Base-by-base conservation (phyloP, 2,113 vertebrate species). In the Rhizomys pruinosus region DNA sequence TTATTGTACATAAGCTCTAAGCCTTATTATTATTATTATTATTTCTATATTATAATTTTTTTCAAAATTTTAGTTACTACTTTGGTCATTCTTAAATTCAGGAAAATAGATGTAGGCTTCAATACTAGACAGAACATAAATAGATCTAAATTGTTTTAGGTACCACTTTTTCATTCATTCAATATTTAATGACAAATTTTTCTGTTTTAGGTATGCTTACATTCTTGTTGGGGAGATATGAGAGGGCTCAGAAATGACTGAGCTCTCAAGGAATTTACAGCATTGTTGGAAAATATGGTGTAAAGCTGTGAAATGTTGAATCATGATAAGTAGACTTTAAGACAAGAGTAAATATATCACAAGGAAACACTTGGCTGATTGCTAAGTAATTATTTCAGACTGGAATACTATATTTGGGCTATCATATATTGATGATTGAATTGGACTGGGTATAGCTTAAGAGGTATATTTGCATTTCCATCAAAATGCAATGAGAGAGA, bases 321-420 rank as follows among this genome's bases (percentile, higher is more conserved):
- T 87, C 57, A 87, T 90, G 79, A 80, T 42, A 71, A 79, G 68
- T 78, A 93, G 10, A 88, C 25, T 47, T 96, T 93, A 94, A 89
- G 68, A 92, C 23, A 90, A 77, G 16, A 87, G 25, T 88, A 59
- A 34, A 84, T 37, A 44, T 81, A 57, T 91, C 39, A 69, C 47
- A 89, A 95, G 37, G 77, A 44, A 66, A 22, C 16, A 23, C 57
- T 63, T 95, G 89, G 93, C 2, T 94, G 84, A 89, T 77, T 61
- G 84, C 22, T 59, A 84, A 87, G 27, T 84, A 73, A 89, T 47
- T 87, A 74, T 34, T 89, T 16, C 77, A 84, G 89, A 95, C 61
- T 84, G 92, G 39, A 91, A 80, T 32, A 27, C 39, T 29, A 44
- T 39, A 34, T 87, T 92, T 89, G 66, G 81, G 59, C 84, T 92